Evolutionary conservation across 2,797 vertebrate genomes (phyloP).

Genomic region (Coccyzus lansbergi): DNA sequence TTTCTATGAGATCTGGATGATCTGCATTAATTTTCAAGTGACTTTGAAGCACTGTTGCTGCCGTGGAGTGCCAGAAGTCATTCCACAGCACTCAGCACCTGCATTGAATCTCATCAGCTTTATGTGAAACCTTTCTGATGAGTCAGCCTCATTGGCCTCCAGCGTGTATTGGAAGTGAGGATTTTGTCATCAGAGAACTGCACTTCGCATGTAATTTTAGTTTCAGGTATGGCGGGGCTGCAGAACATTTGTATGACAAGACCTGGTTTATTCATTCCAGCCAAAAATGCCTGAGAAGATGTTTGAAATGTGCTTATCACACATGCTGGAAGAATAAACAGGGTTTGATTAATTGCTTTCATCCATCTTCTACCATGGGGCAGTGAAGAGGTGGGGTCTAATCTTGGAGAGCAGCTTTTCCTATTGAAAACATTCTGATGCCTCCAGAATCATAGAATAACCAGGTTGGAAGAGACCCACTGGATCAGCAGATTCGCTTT

Average conservation of each 20-base stretch:
- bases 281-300: background rate
- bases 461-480: no score
- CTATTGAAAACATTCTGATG: background rate
- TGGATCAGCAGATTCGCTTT: background rate
- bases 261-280: background rate
- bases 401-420: background rate
- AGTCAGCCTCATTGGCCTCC: conserved; percentile 8
- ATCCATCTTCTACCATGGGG: background rate
- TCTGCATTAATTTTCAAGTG: background rate
- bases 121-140: background rate
- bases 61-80: background rate
- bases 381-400: background rate
- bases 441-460: no score
- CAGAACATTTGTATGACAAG: background rate
- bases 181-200: conserved; percentile 22
- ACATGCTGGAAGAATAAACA: background rate
- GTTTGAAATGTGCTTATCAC: background rate
- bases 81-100: background rate
- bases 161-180: background rate
- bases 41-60: background rate
- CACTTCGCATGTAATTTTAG: conserved; percentile 21
- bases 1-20: background rate
- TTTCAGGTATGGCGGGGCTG: background rate
- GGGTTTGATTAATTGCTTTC: background rate
- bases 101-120: background rate